phyloP scores from a whole-genome alignment of 2,113 vertebrate species.

The Cervus canadensis region DNA sequence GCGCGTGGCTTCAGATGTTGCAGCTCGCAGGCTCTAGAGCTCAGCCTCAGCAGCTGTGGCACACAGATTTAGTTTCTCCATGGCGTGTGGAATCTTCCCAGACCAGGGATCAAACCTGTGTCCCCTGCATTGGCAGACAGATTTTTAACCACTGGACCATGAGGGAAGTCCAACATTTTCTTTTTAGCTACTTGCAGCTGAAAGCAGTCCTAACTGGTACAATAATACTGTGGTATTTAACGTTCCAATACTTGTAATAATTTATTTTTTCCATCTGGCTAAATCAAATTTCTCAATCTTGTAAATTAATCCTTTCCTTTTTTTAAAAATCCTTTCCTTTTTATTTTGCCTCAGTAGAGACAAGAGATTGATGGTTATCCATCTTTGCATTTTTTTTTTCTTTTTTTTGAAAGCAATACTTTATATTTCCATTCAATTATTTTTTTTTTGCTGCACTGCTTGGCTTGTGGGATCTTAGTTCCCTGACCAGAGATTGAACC shows the following conservation, averaged over 20 bases:
- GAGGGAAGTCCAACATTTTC: neutral
- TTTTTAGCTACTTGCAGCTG: neutral
- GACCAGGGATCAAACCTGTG: neutral
- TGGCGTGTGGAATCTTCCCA: neutral
- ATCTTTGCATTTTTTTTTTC: neutral
- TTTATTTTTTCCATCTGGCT: neutral
- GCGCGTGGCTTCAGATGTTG: rapidly evolving
- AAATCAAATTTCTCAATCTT: neutral
- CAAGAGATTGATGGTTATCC: too few species aligned
- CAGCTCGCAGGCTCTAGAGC: neutral
- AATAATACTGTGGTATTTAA: neutral
- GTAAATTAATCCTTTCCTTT: neutral
- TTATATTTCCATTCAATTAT: neutral
- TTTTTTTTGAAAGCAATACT: neutral
- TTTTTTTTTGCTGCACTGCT: neutral
- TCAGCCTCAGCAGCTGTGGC: neutral
- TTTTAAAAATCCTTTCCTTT: neutral
- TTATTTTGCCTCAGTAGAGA: neutral
- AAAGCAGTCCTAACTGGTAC: neutral
- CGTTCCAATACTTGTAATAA: neutral
- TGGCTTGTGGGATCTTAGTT: neutral
- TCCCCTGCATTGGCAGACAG: neutral
- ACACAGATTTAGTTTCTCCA: neutral
- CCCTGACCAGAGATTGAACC: neutral
- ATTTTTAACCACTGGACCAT: neutral